Evolutionary conservation across 2,888 invertebrate genomes (phyloP).

Genomic region (Phengaris arion): DNA sequence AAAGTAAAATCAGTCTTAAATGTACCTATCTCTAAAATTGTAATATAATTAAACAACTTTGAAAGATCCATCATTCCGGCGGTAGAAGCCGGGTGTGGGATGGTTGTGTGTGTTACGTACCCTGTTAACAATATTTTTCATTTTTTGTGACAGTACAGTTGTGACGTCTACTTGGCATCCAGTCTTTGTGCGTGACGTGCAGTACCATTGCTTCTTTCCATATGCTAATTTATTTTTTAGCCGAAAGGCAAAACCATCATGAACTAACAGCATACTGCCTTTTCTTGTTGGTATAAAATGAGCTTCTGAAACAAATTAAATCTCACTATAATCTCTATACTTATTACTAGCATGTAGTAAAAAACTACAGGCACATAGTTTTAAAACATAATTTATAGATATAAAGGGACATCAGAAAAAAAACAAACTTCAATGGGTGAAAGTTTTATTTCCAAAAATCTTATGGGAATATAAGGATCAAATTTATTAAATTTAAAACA

Average conservation of each 20-base stretch:
- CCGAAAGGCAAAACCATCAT: constrained; percentile 66
- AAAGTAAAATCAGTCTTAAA: constrained; percentile 39
- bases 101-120: constrained; percentile 66
- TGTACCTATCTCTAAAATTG: constrained; percentile 14
- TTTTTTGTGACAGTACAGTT: constrained; percentile 52
- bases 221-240: constrained; percentile 69
- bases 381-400: neutral
- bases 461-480: neutral
- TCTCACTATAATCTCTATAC: neutral
- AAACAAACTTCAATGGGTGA: neutral
- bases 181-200: constrained; percentile 62
- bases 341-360: neutral
- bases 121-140: constrained; percentile 56
- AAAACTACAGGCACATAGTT: neutral
- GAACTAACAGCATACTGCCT: constrained; percentile 63
- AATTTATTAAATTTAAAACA: neutral
- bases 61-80: constrained; percentile 64
- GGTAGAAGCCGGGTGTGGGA: constrained; percentile 63
- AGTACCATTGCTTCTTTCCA: constrained; percentile 73
- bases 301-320: constrained; percentile 58
- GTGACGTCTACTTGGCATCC: constrained; percentile 69
- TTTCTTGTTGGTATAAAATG: constrained; percentile 66
- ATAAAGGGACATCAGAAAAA: neutral
- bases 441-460: neutral
- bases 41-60: constrained; percentile 54